Evolutionary conservation across 2,888 invertebrate genomes (phyloP), one percentile per base, ranked within the genome.

Genomic region (Luperina nickerlii): DNA sequence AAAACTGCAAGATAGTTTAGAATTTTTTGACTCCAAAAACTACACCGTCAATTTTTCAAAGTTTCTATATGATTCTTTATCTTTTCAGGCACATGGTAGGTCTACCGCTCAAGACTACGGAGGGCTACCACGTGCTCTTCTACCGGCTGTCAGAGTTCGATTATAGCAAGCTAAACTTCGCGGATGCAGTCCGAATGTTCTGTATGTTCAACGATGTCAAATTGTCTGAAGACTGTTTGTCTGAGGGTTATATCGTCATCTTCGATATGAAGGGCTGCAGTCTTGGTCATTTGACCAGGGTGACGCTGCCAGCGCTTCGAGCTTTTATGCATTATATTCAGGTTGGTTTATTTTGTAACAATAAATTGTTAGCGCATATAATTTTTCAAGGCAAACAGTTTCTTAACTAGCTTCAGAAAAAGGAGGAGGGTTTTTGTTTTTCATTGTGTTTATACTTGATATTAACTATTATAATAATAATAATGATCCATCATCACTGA

Each of bases 211-310:
- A 98, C 90, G 98, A 98, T 90, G 95, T 97, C 82, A 97, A 97
- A 81, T 92, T 98, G 69, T 97, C 98, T 0, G 98, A 98, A 88
- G 98, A 98, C 90, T 93, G 96, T 1, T 94, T 97, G 63, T 95
- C 96, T 27, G 97, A 97, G 66, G 97, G 96, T 1, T 98, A 98
- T 90, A 96, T 98, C 76, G 97, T 98, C 51, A 96, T 98, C 82
- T 98, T 98, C 88, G 98, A 98, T 90, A 98, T 98, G 97, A 97
- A 97, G 92, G 97, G 97, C 32, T 97, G 98, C 86, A 97, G 97
- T 68, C 93, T 98, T n/a, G 98, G 98, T 0, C 98, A 98, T 92
- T 92, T 98, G 75, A 97, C 98, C 0, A 95, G 97, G 87, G 97
- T 98, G 20, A 97, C 97, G 69, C 90, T 98, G 74, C 97, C 97